A percentile compares a stretch with the other conserved stretches of the same genome.
These are phyloP conservation scores for Gymnoscopelus microlampas DNA, from an alignment of 2,797 vertebrate species.

Conservation along the genomic window DNA sequence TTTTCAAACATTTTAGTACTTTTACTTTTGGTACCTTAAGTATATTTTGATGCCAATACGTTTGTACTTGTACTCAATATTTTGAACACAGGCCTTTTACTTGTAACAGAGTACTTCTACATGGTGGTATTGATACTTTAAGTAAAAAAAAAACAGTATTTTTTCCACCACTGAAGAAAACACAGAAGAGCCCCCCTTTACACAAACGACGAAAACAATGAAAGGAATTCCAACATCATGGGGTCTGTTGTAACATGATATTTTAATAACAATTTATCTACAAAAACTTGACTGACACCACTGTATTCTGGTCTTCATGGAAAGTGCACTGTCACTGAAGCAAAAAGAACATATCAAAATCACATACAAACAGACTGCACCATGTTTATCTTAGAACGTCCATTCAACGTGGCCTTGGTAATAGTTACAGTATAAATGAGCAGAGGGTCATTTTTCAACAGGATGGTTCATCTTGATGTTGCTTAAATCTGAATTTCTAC, in stretches of 20 bases:
- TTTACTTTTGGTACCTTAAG: too few relatives aligned
- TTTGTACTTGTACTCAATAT: too few relatives aligned
- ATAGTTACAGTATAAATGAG: conserved; percentile 78
- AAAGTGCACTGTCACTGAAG: conserved; percentile 85
- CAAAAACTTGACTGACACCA: conserved; percentile 95
- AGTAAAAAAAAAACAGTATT: too few relatives aligned
- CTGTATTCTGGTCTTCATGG: conserved; percentile 83
- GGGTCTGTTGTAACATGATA: conserved; percentile 82
- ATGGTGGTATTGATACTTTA: too few relatives aligned
- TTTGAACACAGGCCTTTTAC: too few relatives aligned
- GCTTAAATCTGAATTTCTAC: conserved; percentile 58
- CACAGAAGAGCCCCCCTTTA: too few relatives aligned
- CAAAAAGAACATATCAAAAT: conserved; percentile 86
- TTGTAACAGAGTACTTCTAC: too few relatives aligned
- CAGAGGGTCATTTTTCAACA: conserved; percentile 67
- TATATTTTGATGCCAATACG: too few relatives aligned
- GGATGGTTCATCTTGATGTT: conserved; percentile 63
- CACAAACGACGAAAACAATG: background rate
- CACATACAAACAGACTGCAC: conserved; percentile 82
- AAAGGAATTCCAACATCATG: conserved; percentile 79
- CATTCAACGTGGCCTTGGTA: conserved; percentile 62
- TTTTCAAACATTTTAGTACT: too few relatives aligned
- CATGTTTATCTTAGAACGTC: conserved; percentile 73
- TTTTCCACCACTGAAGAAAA: too few relatives aligned
- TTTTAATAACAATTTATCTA: conserved; percentile 98